phyloP scores from a whole-genome alignment of 2,113 vertebrate genomes.

The Callipepla californica region DNA sequence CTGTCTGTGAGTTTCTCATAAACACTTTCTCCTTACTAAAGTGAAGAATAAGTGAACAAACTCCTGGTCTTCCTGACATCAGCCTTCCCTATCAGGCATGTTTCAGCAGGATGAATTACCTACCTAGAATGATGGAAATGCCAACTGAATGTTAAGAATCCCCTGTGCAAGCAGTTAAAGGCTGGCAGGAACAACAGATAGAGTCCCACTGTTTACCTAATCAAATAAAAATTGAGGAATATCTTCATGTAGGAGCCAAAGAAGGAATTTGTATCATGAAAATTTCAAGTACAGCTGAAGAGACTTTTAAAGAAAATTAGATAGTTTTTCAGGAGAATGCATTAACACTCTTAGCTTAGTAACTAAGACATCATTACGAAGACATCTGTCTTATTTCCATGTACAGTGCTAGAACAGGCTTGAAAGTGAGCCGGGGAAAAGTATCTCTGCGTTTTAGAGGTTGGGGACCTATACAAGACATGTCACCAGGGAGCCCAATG shows the following conservation, averaged over 20 bases:
- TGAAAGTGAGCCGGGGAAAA: neutral
- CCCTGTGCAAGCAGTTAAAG: neutral
- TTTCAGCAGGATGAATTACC: neutral
- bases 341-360: neutral
- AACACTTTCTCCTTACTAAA: neutral
- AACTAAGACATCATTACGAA: neutral
- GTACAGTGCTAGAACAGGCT: fast-evolving
- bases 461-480: neutral
- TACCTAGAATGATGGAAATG: neutral
- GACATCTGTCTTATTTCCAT: neutral
- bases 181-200: neutral
- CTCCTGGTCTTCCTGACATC: neutral
- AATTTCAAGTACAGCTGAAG: neutral
- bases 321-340: neutral
- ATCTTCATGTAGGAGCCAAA: neutral
- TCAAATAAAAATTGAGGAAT: neutral
- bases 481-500: neutral
- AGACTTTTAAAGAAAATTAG: neutral
- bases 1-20: neutral
- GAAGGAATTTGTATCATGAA: neutral
- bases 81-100: neutral
- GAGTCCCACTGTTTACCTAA: neutral
- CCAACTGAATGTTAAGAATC: neutral
- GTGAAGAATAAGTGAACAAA: neutral
- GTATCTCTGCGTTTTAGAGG: neutral